These are phyloP conservation scores for Parauchenoglanis punctatus DNA, from an alignment of 2,797 vertebrate genomes.

Conservation along the genomic window DNA sequence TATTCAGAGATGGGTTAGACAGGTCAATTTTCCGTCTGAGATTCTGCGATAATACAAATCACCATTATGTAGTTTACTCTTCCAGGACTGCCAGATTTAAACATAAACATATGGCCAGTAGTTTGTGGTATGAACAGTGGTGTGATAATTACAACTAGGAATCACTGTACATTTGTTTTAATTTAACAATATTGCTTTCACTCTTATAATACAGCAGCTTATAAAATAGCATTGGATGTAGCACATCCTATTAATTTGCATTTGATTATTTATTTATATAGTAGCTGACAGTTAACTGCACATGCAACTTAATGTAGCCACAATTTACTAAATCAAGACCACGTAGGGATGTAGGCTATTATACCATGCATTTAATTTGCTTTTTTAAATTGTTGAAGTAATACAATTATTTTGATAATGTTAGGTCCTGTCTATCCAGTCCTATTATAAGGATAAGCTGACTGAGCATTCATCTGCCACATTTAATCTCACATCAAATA, in stretches of 20 bases:
- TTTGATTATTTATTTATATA: neutral
- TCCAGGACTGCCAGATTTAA: neutral
- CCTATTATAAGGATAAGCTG: neutral
- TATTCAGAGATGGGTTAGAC: neutral
- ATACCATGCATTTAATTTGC: neutral
- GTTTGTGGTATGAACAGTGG: neutral
- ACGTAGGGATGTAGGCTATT: neutral
- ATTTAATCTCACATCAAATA: neutral
- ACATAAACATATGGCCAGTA: neutral
- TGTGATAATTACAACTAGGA: neutral
- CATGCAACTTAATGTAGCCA: neutral
- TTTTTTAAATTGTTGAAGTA: neutral
- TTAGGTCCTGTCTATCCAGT: neutral
- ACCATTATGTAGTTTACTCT: neutral
- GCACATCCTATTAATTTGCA: neutral
- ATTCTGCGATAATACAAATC: neutral
- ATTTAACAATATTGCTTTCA: neutral
- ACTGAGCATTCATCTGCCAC: neutral
- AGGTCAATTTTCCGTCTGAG: neutral
- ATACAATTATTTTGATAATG: conserved; percentile 4
- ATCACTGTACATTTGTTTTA: neutral
- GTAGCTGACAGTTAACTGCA: neutral
- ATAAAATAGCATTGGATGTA: neutral
- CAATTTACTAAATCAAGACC: neutral
- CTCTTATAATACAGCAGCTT: neutral